Percentiles rank a stretch among this genome's conserved stretches.
phyloP scores from a whole-genome alignment of 2,113 vertebrate genomes.

The Mormoops blainvillei region DNA sequence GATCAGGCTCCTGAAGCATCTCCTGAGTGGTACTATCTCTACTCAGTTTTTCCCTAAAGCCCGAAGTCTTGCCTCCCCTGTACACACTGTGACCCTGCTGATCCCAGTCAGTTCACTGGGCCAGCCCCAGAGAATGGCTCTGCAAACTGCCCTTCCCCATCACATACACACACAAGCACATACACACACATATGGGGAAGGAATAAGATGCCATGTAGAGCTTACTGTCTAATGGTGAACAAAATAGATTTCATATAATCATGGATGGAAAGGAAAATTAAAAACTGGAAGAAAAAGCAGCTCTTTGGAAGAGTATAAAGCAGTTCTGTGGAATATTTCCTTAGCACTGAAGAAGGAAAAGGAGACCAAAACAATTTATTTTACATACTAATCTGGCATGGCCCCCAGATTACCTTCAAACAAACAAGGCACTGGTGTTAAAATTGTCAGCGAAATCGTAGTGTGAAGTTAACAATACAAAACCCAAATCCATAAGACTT shows the following conservation, averaged over 20 bases:
- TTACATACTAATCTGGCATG: background rate
- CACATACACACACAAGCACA: fast-evolving
- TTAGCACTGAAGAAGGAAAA: background rate
- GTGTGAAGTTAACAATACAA: background rate
- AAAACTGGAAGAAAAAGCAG: background rate
- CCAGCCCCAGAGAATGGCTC: background rate
- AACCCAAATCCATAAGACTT: background rate
- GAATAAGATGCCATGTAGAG: background rate
- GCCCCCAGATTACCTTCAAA: background rate
- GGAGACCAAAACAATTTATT: background rate
- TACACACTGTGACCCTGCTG: background rate
- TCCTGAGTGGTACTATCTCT: background rate
- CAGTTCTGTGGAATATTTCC: background rate
- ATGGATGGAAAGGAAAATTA: background rate
- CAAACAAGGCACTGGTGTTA: background rate
- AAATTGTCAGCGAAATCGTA: background rate
- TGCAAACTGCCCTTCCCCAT: background rate
- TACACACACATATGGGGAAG: background rate
- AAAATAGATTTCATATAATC: background rate
- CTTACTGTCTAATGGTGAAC: background rate
- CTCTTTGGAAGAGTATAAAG: background rate
- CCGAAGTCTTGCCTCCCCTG: background rate
- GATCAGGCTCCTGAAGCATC: background rate
- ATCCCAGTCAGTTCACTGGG: background rate
- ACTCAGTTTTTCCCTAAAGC: background rate